A percentile compares a stretch with the other conserved stretches of the same genome.
Conservation (phyloP, 2,888 invertebrate genomes). For the Orchesellides sinensis region DNA sequence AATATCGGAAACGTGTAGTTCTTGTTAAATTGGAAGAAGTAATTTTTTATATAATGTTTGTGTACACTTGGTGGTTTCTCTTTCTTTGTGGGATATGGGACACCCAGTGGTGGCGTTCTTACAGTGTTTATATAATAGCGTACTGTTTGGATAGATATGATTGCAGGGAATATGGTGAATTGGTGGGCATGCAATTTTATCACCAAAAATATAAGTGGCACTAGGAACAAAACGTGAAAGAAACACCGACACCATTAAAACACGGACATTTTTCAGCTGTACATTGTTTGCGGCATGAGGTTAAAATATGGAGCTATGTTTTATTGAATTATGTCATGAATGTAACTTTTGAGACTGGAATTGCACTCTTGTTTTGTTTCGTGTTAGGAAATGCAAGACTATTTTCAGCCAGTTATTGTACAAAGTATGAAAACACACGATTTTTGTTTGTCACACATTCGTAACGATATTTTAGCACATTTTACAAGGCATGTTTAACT, state of each 20-base stretch:
- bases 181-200: conserved; percentile 37
- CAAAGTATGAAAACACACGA: too few relatives aligned
- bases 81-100: conserved; percentile 13
- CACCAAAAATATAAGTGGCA: conserved; percentile 20
- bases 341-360: too few relatives aligned
- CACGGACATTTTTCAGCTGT: conserved; percentile 37
- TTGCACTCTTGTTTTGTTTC: too few relatives aligned
- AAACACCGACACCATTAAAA: conserved; percentile 45
- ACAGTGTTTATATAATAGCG: too few relatives aligned
- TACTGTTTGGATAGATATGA: too few relatives aligned
- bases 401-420: too few relatives aligned
- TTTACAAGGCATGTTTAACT: too few relatives aligned
- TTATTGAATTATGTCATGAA: too few relatives aligned
- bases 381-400: too few relatives aligned
- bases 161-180: background rate
- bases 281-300: conserved; percentile 1
- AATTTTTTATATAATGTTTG: conserved; percentile 9
- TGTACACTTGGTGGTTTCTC: background rate
- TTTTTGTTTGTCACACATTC: too few relatives aligned
- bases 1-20: background rate
- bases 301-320: too few relatives aligned
- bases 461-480: too few relatives aligned
- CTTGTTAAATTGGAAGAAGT: conserved; percentile 9
- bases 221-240: conserved; percentile 17
- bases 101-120: conserved; percentile 6